Conservation (phyloP, 1,140 invertebrate species). For the Vanessa tameamea region DNA sequence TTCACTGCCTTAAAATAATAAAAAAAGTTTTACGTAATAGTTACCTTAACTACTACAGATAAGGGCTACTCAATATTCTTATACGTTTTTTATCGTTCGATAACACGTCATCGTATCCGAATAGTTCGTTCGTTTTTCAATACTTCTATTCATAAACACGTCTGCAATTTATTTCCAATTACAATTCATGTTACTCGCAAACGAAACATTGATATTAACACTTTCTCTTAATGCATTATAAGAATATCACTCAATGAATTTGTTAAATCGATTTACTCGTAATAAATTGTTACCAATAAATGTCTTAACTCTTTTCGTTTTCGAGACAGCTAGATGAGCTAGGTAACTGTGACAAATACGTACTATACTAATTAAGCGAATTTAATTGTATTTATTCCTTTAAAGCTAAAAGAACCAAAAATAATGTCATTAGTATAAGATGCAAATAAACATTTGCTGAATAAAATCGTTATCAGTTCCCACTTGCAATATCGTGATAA, state of each 20-base stretch:
- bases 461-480: slow-evolving; percentile 1
- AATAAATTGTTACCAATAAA: slow-evolving; percentile 40
- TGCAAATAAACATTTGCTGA: slow-evolving; percentile 16
- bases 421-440: slow-evolving; percentile 20
- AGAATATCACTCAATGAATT: slow-evolving; percentile 30
- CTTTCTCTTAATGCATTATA: slow-evolving; percentile 31
- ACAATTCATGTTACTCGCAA: slow-evolving; percentile 19
- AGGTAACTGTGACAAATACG: slow-evolving; percentile 31
- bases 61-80: slow-evolving; percentile 71
- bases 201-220: slow-evolving; percentile 16
- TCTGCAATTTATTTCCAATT: slow-evolving; percentile 16
- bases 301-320: slow-evolving; percentile 52
- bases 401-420: slow-evolving; percentile 17
- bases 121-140: slow-evolving; percentile 24
- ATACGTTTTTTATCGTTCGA: slow-evolving; percentile 63
- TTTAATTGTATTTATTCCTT: slow-evolving; percentile 14
- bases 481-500: slow-evolving; percentile 1
- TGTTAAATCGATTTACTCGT: slow-evolving; percentile 43
- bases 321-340: slow-evolving; percentile 45
- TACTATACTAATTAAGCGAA: slow-evolving; percentile 1
- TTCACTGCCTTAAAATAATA: slow-evolving; percentile 80
- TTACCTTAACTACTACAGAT: slow-evolving; percentile 75
- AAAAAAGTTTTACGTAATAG: slow-evolving; percentile 70
- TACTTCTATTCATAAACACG: slow-evolving; percentile 22
- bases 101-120: slow-evolving; percentile 45